Base-by-base conservation (phyloP, 2,113 vertebrate genomes). In the Podarcis raffonei region DNA sequence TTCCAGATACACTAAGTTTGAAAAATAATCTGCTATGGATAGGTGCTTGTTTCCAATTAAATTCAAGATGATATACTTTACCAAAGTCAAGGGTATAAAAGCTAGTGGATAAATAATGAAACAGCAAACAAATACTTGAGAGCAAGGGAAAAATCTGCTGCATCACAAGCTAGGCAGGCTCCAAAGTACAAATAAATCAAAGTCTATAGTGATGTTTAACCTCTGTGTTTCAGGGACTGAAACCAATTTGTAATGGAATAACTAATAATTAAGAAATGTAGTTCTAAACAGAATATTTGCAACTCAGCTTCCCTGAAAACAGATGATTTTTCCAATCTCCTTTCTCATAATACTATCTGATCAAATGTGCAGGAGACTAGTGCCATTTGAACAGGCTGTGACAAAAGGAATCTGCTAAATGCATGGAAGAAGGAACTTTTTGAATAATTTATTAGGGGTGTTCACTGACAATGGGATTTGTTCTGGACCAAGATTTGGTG, bases 231-330 rank as follows among this genome's bases (percentile, higher is more conserved):
- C 80, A 53, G 42, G 81, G 68, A 86, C 89, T 78, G 87, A 84
- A 90, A 89, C 22, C 74, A 91, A 86, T 88, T 88, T 79, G 66
- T 89, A 91, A 92, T 22, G 87, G 92, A 93, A 90, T 85, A 91
- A 83, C 2, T 37, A 37, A 85, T 87, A 88, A 85, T 94, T 92
- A 94, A 92, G 92, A 69, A 68, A n/a, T 11, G 39, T 85, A 86
- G 86, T 85, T 92, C 89, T 62, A 75, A 30, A 81, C 87, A 32
- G 39, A 91, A 75, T 85, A 6, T 69, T 93, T 94, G 82, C 2
- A 30, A 86, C 90, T 86, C 88, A 86, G 48, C 48, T 81, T 6
- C 90, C 42, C 81, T 87, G 72, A 65, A 94, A 94, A 90, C 39
- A 90, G 75, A 32, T 76, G 16, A 69, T 69, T 27, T 53, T 75